These are phyloP conservation scores for Atta colombica DNA, from an alignment of 1,140 invertebrate species.

Conservation along the genomic window DNA sequence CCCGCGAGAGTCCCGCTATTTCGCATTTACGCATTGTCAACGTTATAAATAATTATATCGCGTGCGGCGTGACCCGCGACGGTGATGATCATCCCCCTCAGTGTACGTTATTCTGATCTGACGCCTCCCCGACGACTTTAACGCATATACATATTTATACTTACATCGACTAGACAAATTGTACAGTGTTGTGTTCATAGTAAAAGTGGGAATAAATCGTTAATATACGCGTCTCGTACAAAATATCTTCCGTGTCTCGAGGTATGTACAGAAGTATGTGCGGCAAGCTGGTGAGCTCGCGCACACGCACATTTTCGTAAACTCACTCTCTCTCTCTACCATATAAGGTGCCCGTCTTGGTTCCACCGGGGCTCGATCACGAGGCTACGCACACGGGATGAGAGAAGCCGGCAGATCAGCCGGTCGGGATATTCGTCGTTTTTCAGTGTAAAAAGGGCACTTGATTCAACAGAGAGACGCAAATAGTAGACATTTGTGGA, in stretches of 20 bases:
- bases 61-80: constrained; percentile 11
- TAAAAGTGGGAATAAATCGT: constrained; percentile 68
- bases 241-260: constrained; percentile 81
- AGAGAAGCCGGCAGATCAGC: constrained; percentile 45
- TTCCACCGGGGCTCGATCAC: constrained; percentile 40
- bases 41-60: constrained; percentile 51
- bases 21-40: constrained; percentile 44
- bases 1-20: constrained; percentile 18
- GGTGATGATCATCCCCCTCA: constrained; percentile 69
- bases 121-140: constrained; percentile 53
- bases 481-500: constrained; percentile 63
- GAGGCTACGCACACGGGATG: constrained; percentile 68
- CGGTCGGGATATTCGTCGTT: constrained; percentile 51
- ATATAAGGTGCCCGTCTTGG: constrained; percentile 22
- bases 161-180: constrained; percentile 77
- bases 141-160: constrained; percentile 73
- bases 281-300: constrained; percentile 65
- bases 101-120: constrained; percentile 78
- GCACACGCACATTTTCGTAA: constrained; percentile 69
- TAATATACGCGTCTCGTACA: constrained; percentile 82
- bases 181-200: constrained; percentile 70
- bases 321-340: constrained; percentile 26
- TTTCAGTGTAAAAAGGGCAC: constrained; percentile 84
- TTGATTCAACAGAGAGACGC: constrained; percentile 83
- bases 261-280: constrained; percentile 69